A percentile compares a stretch with the other conserved stretches of the same genome.
These are phyloP conservation scores for Diorhabda elongata DNA, from an alignment of 1,140 invertebrate species.

Conservation along the genomic window DNA sequence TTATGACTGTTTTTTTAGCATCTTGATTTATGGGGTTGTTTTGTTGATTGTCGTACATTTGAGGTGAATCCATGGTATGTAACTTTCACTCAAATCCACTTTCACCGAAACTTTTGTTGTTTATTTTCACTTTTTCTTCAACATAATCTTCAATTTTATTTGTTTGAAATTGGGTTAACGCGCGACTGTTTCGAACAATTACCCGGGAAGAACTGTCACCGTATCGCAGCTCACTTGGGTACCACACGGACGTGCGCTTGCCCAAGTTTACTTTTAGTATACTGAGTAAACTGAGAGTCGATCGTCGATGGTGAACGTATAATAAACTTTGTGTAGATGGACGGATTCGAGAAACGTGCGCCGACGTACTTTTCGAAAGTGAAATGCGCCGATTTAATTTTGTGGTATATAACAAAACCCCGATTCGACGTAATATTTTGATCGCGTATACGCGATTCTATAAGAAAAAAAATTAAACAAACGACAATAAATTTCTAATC, in stretches of 20 bases:
- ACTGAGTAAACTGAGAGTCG: conserved; percentile 41
- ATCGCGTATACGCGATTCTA: neutral
- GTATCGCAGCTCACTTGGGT: conserved; percentile 39
- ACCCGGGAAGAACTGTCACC: conserved; percentile 13
- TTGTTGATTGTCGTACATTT: conserved; percentile 63
- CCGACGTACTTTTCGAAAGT: conserved; percentile 45
- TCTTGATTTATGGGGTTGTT: conserved; percentile 38
- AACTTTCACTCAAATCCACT: conserved; percentile 42
- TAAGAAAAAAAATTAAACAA: no score
- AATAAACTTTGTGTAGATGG: conserved; percentile 36
- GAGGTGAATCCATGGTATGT: conserved; percentile 61
- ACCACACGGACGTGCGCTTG: conserved; percentile 47
- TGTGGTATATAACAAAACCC: conserved; percentile 33
- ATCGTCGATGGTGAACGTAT: conserved; percentile 22
- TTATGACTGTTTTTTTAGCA: conserved; percentile 45
- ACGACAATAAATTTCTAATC: no score
- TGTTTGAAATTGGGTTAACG: no score
- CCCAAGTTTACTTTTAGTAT: conserved; percentile 44
- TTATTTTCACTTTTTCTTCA: conserved; percentile 30
- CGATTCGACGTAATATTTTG: conserved; percentile 33
- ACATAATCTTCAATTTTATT: neutral
- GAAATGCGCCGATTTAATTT: conserved; percentile 41
- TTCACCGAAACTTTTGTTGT: conserved; percentile 38
- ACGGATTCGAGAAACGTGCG: conserved; percentile 37
- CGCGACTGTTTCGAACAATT: conserved; percentile 7